These are phyloP conservation scores for Cylas formicarius DNA, from an alignment of 1,140 invertebrate genomes.

Conservation along the genomic window DNA sequence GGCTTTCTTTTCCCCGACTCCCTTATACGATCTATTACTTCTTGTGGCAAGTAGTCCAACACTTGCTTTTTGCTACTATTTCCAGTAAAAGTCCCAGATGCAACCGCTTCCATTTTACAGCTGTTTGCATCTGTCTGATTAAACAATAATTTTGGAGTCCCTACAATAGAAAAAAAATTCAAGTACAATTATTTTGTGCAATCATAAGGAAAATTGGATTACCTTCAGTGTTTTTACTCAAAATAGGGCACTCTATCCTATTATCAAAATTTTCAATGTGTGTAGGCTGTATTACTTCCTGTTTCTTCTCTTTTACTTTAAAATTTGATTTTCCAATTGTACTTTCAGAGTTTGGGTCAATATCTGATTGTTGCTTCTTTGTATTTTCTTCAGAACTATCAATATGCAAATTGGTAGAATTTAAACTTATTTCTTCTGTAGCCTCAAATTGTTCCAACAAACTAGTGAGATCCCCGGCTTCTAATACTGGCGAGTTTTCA, in stretches of 20 bases:
- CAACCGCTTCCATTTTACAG: neutral
- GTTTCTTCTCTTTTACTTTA: neutral
- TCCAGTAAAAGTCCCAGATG: too few species aligned
- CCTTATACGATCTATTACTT: slow-evolving; percentile 34
- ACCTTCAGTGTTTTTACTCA: neutral
- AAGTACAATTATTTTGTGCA: neutral
- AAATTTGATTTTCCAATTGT: slow-evolving; percentile 2
- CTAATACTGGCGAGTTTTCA: slow-evolving; percentile 38
- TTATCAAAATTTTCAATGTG: neutral
- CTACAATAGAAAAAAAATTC: neutral
- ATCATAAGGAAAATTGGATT: neutral
- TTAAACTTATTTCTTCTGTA: slow-evolving; percentile 28
- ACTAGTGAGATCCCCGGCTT: slow-evolving; percentile 46
- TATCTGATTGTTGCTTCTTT: neutral
- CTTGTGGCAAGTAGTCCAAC: slow-evolving; percentile 29
- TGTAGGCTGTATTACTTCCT: neutral
- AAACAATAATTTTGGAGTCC: neutral
- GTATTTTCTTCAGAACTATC: neutral
- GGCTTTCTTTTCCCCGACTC: slow-evolving; percentile 34
- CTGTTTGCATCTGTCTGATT: neutral
- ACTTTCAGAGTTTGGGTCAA: slow-evolving; percentile 4
- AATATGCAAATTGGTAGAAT: neutral
- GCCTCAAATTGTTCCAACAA: slow-evolving; percentile 51
- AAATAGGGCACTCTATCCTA: neutral
- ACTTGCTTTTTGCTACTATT: slow-evolving; percentile 33